Percentiles rank a stretch among this genome's conserved stretches.
Evolutionary conservation across 2,888 invertebrate species (phyloP).

Genomic region (Athalia rosae): DNA sequence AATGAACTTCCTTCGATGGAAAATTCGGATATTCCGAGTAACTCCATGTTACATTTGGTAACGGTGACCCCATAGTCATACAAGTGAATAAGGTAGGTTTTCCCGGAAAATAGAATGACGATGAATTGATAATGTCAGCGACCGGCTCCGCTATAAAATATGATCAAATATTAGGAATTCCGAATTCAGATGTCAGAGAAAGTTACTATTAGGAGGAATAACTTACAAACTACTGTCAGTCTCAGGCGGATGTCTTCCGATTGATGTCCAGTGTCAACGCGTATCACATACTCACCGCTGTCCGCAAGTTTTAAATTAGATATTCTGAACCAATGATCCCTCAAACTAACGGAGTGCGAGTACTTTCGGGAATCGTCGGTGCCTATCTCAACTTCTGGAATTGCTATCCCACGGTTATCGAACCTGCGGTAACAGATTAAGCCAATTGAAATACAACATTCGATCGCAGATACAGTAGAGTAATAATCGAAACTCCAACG

Average conservation of each 20-base stretch:
- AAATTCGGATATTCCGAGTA: conserved; percentile 74
- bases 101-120: conserved; percentile 73
- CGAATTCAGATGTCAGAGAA: background rate
- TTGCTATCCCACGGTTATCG: too few species aligned
- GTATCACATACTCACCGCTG: background rate
- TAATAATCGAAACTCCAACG: too few species aligned
- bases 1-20: conserved; percentile 58
- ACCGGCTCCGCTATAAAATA: conserved; percentile 74
- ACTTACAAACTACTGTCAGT: conserved; percentile 1
- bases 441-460: too few species aligned
- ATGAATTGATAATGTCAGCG: conserved; percentile 67
- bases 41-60: conserved; percentile 77
- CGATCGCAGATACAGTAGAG: too few species aligned
- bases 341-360: background rate
- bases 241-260: background rate
- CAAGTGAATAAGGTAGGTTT: conserved; percentile 74
- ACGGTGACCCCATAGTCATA: conserved; percentile 76
- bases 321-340: background rate
- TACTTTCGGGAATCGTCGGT: background rate
- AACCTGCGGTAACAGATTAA: too few species aligned
- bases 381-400: background rate
- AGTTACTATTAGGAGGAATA: too few species aligned
- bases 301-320: background rate
- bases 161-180: background rate
- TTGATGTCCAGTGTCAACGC: background rate